Conservation (phyloP, 2,113 vertebrate genomes). For the Podiceps cristatus region DNA sequence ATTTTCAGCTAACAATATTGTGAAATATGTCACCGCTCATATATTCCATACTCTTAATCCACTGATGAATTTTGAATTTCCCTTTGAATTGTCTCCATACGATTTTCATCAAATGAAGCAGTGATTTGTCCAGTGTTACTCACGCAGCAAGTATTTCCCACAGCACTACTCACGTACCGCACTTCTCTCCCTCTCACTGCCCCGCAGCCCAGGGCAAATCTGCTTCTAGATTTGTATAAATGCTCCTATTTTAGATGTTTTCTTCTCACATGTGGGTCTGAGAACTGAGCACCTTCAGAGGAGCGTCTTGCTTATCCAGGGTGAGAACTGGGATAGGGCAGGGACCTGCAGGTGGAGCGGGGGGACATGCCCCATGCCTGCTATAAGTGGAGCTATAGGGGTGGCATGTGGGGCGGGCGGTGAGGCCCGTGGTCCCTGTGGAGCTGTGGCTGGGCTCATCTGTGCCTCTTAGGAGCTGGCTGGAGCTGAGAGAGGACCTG, state of each 20-base stretch:
- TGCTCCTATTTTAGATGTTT: not conserved
- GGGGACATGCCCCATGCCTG: not conserved
- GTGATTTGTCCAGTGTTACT: not conserved
- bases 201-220: not conserved
- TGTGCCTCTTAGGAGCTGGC: not conserved
- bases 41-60: not conserved
- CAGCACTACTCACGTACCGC: accelerated
- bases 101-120: not conserved
- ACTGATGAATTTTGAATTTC: not conserved
- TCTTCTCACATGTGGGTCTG: not conserved
- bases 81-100: not conserved
- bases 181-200: not conserved
- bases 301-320: not conserved
- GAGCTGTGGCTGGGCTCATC: not conserved
- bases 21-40: not conserved
- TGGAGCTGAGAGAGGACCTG: not conserved
- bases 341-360: not conserved
- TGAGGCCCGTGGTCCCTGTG: accelerated
- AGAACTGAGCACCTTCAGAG: not conserved
- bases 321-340: not conserved
- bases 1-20: not conserved
- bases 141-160: not conserved
- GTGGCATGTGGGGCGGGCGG: not conserved
- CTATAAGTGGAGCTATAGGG: not conserved
- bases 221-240: not conserved